Percentiles rank a stretch among this genome's conserved stretches.
Conservation (phyloP, 64 coral and sea anemone species). For the Montipora capricornis region DNA sequence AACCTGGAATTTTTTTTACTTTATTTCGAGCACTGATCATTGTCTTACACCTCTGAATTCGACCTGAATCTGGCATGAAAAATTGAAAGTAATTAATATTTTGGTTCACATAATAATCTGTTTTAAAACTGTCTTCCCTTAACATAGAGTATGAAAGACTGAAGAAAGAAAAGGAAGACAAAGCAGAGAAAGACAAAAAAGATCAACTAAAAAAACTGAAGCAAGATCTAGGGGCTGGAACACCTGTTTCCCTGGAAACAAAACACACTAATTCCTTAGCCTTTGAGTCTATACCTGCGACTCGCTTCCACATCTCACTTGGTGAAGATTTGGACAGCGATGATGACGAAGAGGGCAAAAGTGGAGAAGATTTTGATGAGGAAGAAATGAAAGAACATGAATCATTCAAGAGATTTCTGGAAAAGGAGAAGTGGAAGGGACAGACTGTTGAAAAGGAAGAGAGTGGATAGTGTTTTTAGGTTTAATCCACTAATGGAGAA, state of each 20-base stretch:
- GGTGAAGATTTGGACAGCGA: slow-evolving; percentile 86
- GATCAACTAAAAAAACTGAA: slow-evolving; percentile 91
- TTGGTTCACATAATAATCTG: not conserved
- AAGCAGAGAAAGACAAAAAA: slow-evolving; percentile 63
- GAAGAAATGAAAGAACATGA: slow-evolving; percentile 85
- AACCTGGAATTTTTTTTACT: too few relatives aligned
- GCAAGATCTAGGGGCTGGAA: slow-evolving; percentile 87
- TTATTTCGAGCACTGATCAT: too few relatives aligned
- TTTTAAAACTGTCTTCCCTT: not conserved
- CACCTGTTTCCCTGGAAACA: slow-evolving; percentile 77
- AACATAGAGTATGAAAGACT: slow-evolving; percentile 93
- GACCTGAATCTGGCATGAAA: too few relatives aligned
- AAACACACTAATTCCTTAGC: slow-evolving; percentile 34
- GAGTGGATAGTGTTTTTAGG: not conserved
- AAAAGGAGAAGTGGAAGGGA: slow-evolving; percentile 70
- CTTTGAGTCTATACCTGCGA: slow-evolving; percentile 11
- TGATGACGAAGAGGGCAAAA: slow-evolving; percentile 60
- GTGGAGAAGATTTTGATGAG: slow-evolving; percentile 63
- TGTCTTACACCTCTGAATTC: too few relatives aligned
- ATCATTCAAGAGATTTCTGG: slow-evolving; percentile 88
- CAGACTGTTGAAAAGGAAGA: slow-evolving; percentile 30
- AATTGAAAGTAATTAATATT: too few relatives aligned
- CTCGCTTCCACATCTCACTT: slow-evolving; percentile 51
- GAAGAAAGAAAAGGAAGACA: slow-evolving; percentile 77
- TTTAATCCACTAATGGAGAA: not conserved